Percentiles rank a stretch among this genome's conserved stretches.
Conservation (phyloP, 2,797 vertebrate species). For the Harpagifer antarcticus region DNA sequence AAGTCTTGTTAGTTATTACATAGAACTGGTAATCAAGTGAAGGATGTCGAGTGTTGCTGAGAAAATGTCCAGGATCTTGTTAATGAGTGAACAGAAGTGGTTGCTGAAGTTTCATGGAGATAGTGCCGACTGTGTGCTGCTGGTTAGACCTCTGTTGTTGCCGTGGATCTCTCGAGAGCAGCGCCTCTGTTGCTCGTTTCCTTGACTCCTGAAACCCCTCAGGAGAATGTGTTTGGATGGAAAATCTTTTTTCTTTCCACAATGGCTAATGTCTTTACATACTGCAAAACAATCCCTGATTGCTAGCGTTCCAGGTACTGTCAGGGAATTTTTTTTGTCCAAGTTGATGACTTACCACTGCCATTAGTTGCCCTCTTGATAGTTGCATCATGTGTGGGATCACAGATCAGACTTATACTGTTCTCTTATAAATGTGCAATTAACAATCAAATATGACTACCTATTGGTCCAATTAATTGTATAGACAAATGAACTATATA, state of each 20-base stretch:
- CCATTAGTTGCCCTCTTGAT: constrained; percentile 3
- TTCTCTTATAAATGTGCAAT: not conserved
- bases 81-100: constrained; percentile 60
- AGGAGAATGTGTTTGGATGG: constrained; percentile 79
- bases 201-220: constrained; percentile 80
- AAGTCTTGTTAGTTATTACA: constrained; percentile 49
- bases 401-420: not conserved
- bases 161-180: constrained; percentile 64
- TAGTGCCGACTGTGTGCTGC: constrained; percentile 37
- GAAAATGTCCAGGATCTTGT: constrained; percentile 58
- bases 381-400: constrained; percentile 6
- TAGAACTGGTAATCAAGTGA: constrained; percentile 63
- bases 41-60: constrained; percentile 61
- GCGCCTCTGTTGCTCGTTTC: constrained; percentile 77
- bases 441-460: not conserved
- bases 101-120: constrained; percentile 53
- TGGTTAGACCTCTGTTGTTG: constrained; percentile 55
- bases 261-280: constrained; percentile 45
- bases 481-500: not conserved
- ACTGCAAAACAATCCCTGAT: constrained; percentile 63
- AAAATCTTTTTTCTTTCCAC: constrained; percentile 52
- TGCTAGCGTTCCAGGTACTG: constrained; percentile 28
- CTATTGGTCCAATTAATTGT: not conserved
- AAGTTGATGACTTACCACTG: not conserved
- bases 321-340: constrained; percentile 41